These are phyloP conservation scores for Salvelinus sp. DNA, from an alignment of 2,113 vertebrate genomes.

Conservation along the genomic window DNA sequence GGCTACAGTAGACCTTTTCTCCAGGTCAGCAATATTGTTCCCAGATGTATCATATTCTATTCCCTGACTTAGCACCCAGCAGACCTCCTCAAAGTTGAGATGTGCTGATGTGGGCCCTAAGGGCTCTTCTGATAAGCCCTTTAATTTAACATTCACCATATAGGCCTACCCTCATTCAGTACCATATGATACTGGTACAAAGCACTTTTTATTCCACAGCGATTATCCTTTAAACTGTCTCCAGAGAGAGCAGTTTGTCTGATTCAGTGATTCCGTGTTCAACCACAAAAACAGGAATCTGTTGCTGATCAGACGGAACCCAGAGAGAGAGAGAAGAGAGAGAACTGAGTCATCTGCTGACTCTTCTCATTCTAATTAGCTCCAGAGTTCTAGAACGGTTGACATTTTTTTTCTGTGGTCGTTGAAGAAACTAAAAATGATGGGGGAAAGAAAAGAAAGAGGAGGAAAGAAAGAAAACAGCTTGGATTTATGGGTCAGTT, in stretches of 20 bases:
- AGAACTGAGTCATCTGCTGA: conserved; percentile 16
- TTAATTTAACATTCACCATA: conserved; percentile 25
- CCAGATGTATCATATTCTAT: conserved; percentile 15
- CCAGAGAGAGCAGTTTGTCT: conserved; percentile 37
- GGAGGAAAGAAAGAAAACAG: conserved; percentile 25
- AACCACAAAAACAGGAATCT: conserved; percentile 44
- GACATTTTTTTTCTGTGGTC: conserved; percentile 34
- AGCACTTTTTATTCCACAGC: conserved; percentile 39
- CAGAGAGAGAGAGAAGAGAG: conserved; percentile 16
- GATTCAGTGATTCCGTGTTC: conserved; percentile 41
- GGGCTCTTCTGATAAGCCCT: conserved; percentile 19
- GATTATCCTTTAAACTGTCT: conserved; percentile 19
- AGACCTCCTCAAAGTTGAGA: conserved; percentile 42
- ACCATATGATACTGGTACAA: conserved; percentile 42
- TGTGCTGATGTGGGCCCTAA: conserved; percentile 26
- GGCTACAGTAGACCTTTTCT: not conserved
- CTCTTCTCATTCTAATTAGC: conserved; percentile 45
- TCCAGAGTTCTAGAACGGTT: conserved; percentile 36
- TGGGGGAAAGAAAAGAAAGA: conserved; percentile 1
- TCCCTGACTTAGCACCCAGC: conserved; percentile 49
- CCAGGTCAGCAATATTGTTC: conserved; percentile 45
- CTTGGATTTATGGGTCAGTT: conserved; percentile 33
- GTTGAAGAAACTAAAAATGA: conserved; percentile 4
- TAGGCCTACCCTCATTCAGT: conserved; percentile 24
- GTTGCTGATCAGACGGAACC: conserved; percentile 50